Conservation (phyloP, 1,140 invertebrate species). For the Hestina assimilis region DNA sequence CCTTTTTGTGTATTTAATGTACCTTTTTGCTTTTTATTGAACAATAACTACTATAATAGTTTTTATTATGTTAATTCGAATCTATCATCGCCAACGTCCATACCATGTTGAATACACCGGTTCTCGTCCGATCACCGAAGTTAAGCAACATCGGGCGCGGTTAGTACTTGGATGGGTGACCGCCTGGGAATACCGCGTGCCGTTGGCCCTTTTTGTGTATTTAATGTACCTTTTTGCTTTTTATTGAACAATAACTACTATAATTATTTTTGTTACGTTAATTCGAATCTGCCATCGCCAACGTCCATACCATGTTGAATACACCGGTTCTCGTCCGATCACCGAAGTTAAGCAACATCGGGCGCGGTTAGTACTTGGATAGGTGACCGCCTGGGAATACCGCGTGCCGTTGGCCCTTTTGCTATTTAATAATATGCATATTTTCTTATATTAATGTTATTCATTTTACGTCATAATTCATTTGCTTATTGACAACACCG, state of each 20-base stretch:
- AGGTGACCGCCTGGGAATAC: constrained; percentile 39
- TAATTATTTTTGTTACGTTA: too few species aligned
- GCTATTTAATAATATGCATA: too few species aligned
- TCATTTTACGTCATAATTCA: too few species aligned
- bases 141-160: constrained; percentile 38
- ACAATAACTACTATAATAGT: too few species aligned
- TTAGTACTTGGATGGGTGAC: constrained; percentile 40
- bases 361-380: constrained; percentile 39
- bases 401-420: constrained; percentile 36
- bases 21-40: too few species aligned
- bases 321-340: constrained; percentile 47
- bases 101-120: constrained; percentile 37
- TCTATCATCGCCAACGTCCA: constrained; percentile 30
- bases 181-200: constrained; percentile 37
- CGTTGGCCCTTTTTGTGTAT: constrained; percentile 22
- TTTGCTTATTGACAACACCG: too few species aligned
- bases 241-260: too few species aligned
- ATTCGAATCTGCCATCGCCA: too few species aligned
- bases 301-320: constrained; percentile 33
- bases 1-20: too few species aligned
- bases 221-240: too few species aligned
- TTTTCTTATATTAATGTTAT: too few species aligned
- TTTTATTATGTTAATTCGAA: too few species aligned
- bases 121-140: constrained; percentile 44
- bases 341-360: constrained; percentile 41